Conservation (phyloP, 2,888 invertebrate species). For the Girardia tigrina region DNA sequence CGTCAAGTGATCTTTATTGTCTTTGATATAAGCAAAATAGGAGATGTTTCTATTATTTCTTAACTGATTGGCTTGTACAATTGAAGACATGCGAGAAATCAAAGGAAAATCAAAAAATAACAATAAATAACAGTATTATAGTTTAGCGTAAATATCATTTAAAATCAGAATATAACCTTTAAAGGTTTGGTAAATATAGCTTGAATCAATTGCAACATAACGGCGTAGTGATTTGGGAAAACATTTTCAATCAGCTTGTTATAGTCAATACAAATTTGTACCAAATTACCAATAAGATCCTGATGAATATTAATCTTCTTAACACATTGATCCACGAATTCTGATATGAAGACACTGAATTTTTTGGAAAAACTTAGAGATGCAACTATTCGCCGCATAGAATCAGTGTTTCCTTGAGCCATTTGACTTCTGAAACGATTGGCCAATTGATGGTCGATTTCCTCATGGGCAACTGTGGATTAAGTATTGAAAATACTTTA, state of each 20-base stretch:
- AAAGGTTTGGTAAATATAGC: background rate
- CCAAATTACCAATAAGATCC: background rate
- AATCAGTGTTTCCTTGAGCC: background rate
- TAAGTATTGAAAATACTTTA: no score
- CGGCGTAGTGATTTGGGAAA: constrained; percentile 5
- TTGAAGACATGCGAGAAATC: no score
- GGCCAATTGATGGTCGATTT: background rate
- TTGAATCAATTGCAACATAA: background rate
- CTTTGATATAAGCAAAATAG: no score
- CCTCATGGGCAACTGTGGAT: constrained; percentile 1
- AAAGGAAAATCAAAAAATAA: no score
- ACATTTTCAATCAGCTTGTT: background rate
- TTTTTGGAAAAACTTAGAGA: background rate
- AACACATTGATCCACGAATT: background rate
- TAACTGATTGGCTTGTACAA: no score
- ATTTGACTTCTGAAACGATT: background rate
- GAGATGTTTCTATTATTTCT: no score
- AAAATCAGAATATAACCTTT: no score
- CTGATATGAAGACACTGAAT: background rate
- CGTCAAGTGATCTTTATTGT: no score
- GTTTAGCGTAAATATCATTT: no score
- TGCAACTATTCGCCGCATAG: background rate
- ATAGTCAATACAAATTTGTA: background rate
- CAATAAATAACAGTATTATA: no score
- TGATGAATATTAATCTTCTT: background rate